phyloP scores from a whole-genome alignment of 2,113 vertebrate genomes.

The Felis chaus region DNA sequence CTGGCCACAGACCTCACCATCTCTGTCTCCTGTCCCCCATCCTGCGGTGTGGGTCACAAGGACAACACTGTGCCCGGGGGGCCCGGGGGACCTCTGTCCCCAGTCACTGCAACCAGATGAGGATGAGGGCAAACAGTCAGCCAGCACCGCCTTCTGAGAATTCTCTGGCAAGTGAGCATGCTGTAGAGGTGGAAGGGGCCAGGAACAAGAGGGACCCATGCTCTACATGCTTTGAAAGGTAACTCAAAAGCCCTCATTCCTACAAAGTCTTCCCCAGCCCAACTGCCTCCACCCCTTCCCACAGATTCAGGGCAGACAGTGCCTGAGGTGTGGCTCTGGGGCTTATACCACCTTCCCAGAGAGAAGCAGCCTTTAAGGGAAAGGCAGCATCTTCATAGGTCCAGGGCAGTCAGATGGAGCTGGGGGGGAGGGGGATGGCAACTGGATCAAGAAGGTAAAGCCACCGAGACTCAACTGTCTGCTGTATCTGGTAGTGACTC shows the following conservation, averaged over 20 bases:
- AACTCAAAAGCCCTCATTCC: neutral
- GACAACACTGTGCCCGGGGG: too few species aligned
- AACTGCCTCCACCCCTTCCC: too few species aligned
- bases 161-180: neutral
- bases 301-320: neutral
- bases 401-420: neutral
- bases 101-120: neutral
- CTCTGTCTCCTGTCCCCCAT: neutral
- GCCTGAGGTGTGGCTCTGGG: neutral
- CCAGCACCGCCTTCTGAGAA: neutral
- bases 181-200: neutral
- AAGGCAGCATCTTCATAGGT: too few species aligned
- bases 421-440: neutral
- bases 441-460: neutral
- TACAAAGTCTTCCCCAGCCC: neutral
- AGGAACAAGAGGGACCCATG: neutral
- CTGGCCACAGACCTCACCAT: neutral
- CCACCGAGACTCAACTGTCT: neutral
- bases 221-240: neutral
- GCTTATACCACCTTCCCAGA: neutral
- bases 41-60: neutral
- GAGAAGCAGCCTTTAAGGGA: neutral
- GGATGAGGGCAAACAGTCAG: neutral
- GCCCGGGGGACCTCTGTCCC: neutral
- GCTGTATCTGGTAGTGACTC: neutral